Evolutionary conservation across 2,113 vertebrate genomes (phyloP).

Genomic region (Leucopsar rothschildi): DNA sequence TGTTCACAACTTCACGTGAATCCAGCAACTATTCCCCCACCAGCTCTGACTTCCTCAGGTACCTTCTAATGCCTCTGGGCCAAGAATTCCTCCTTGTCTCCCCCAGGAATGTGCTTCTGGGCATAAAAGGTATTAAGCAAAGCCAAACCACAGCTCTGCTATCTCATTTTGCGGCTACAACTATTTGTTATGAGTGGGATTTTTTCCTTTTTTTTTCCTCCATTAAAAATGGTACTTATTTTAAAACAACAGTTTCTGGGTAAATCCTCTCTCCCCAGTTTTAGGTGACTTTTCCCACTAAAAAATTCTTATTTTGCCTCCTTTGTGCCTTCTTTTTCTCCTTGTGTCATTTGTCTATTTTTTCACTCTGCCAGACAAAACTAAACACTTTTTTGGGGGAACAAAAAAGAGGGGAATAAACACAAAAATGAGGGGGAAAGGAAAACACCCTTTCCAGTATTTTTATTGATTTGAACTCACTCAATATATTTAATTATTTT

Average conservation of each 20-base stretch:
- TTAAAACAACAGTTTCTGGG: neutral
- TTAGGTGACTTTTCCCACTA: neutral
- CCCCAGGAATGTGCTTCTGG: neutral
- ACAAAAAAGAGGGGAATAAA: neutral
- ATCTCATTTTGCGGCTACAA: neutral
- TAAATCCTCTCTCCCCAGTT: neutral
- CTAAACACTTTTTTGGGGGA: neutral
- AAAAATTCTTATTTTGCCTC: neutral
- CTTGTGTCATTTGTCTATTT: neutral
- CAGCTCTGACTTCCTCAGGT: neutral
- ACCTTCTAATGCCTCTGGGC: neutral
- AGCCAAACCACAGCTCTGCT: slow-evolving; percentile 25
- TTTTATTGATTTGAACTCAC: neutral
- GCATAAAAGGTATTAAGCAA: neutral
- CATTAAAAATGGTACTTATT: neutral
- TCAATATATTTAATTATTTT: neutral
- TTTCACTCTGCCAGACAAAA: neutral
- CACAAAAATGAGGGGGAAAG: neutral
- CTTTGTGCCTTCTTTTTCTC: neutral
- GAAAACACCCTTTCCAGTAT: neutral
- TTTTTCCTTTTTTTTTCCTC: fast-evolving
- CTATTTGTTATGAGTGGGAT: neutral
- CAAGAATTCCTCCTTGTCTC: neutral
- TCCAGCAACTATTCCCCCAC: neutral
- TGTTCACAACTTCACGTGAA: neutral